Percentiles rank a stretch among this genome's conserved stretches.
Conservation (phyloP, 2,113 vertebrate species). For the Paramormyrops kingsleyae region DNA sequence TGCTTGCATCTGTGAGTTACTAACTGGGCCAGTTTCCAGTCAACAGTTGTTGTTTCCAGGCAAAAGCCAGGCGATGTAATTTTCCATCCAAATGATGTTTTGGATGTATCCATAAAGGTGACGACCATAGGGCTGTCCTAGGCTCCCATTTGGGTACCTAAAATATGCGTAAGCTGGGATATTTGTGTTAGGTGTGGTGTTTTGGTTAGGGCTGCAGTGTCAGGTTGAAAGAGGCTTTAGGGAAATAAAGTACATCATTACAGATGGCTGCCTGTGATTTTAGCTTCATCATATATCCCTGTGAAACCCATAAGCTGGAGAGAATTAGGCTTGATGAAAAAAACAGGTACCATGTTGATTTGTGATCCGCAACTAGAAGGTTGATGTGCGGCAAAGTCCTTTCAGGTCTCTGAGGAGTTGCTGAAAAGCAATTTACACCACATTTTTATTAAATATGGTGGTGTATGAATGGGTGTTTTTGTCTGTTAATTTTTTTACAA, state of each 20-base stretch:
- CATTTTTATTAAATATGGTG: neutral
- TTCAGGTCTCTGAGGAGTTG: neutral
- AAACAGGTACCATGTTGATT: neutral
- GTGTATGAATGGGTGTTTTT: neutral
- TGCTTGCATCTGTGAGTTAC: neutral
- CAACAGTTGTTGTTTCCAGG: neutral
- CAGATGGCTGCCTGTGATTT: neutral
- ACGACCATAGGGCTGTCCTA: neutral
- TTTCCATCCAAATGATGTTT: neutral
- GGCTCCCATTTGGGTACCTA: neutral
- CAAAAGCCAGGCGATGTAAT: neutral
- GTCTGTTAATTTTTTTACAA: neutral
- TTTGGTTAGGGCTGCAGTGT: neutral
- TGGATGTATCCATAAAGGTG: neutral
- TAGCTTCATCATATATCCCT: neutral
- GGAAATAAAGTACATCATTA: conserved; percentile 8
- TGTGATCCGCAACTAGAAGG: neutral
- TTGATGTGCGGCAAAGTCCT: neutral
- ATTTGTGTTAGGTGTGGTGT: neutral
- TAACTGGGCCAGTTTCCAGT: neutral
- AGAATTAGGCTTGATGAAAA: neutral
- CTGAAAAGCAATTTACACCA: neutral
- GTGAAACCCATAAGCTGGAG: neutral
- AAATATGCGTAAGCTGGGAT: neutral
- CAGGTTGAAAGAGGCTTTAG: neutral